These are phyloP conservation scores for Boulengeromyrus knoepffleri DNA, from an alignment of 2,113 vertebrate species.

Conservation along the genomic window DNA sequence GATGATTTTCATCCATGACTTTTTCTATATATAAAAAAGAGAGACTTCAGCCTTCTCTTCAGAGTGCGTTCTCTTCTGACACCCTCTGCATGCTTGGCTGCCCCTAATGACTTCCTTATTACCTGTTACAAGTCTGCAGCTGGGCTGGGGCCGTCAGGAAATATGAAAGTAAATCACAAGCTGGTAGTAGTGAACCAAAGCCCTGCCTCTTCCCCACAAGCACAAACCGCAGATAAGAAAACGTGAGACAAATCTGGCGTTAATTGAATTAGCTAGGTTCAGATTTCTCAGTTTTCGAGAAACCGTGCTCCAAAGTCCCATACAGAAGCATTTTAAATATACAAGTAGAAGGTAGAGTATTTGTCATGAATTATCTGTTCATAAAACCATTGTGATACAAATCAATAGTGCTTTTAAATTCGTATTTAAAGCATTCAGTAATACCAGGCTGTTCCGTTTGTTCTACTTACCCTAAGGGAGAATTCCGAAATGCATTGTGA, in stretches of 20 bases:
- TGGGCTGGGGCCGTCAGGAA: conserved; percentile 61
- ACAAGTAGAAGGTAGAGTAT: neutral
- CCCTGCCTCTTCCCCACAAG: conserved; percentile 67
- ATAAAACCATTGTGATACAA: neutral
- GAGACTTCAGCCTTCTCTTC: neutral
- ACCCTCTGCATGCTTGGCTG: conserved; percentile 58
- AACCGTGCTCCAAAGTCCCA: neutral
- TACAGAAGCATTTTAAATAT: neutral
- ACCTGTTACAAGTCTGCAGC: conserved; percentile 65
- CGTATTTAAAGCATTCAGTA: conserved; percentile 32
- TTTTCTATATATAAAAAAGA: conserved; percentile 29
- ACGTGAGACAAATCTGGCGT: conserved; percentile 68
- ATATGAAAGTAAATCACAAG: conserved; percentile 63
- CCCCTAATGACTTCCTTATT: conserved; percentile 64
- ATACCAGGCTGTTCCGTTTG: neutral
- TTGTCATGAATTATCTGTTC: neutral
- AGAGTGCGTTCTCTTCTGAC: conserved; percentile 44
- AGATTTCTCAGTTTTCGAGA: conserved; percentile 50
- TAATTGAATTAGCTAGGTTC: conserved; percentile 78
- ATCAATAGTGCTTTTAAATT: conserved; percentile 8
- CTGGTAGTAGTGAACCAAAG: conserved; percentile 63
- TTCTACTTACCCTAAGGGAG: neutral
- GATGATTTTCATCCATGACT: conserved; percentile 45
- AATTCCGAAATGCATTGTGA: conserved; percentile 19
- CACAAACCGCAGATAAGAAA: conserved; percentile 68